phyloP scores from a whole-genome alignment of 1,140 invertebrate genomes.

The Lucilia cuprina region DNA sequence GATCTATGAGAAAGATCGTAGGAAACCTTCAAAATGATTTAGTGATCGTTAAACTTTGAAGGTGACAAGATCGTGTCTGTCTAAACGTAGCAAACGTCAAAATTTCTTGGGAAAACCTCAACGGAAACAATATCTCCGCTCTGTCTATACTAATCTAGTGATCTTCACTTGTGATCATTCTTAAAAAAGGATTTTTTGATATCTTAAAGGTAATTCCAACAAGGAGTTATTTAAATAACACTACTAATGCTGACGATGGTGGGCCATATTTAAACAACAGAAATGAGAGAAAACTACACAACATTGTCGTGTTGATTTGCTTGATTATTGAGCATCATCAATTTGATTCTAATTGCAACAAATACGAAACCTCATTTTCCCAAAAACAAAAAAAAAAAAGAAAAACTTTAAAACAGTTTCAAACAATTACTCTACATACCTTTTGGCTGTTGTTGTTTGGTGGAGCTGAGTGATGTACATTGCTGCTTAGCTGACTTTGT shows the following conservation, averaged over 20 bases:
- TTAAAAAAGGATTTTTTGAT: no score
- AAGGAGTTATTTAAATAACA: neutral
- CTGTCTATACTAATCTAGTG: no score
- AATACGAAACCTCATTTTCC: conserved; percentile 35
- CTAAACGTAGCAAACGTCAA: no score
- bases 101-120: no score
- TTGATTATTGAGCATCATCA: conserved; percentile 42
- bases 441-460: neutral
- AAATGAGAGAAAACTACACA: neutral
- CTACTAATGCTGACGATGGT: neutral
- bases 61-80: no score
- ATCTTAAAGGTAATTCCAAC: no score
- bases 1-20: no score
- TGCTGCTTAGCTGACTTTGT: neutral
- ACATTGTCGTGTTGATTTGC: conserved; percentile 25
- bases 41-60: no score
- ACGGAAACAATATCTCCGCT: no score
- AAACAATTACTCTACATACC: conserved; percentile 17
- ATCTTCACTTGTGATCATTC: no score
- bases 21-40: no score
- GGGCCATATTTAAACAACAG: neutral
- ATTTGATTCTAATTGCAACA: conserved; percentile 60
- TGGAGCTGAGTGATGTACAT: neutral
- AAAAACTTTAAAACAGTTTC: neutral
- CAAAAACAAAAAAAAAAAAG: neutral